phyloP scores from a whole-genome alignment of 1,140 invertebrate genomes.

The Stegodyphus mimosarum region DNA sequence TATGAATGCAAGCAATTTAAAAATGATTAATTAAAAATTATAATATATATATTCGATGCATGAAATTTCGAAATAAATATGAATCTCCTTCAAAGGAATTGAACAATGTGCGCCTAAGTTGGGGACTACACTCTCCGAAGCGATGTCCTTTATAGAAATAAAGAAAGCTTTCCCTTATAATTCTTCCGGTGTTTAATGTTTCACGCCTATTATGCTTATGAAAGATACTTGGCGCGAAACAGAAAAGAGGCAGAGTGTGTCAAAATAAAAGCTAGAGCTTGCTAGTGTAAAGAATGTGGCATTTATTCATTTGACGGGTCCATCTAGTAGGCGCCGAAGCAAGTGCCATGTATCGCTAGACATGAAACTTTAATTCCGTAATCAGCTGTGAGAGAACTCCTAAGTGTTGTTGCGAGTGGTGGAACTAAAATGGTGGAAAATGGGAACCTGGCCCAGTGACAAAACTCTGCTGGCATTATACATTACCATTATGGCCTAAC shows the following conservation, averaged over 20 bases:
- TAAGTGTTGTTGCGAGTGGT: constrained; percentile 22
- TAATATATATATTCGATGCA: no score
- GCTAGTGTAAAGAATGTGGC: constrained; percentile 8
- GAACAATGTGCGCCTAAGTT: no score
- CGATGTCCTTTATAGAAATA: no score
- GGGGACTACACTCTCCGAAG: no score
- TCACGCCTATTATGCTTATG: constrained; percentile 45
- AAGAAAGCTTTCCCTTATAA: no score
- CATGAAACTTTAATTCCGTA: constrained; percentile 52
- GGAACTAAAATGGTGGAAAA: not conserved
- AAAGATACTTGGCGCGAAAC: constrained; percentile 1
- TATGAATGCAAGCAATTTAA: no score
- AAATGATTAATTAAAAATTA: no score
- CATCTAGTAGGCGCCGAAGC: constrained; percentile 7
- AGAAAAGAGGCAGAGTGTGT: not conserved
- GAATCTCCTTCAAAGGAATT: no score
- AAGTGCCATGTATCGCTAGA: constrained; percentile 15
- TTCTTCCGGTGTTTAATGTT: not conserved
- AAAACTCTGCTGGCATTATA: constrained; percentile 43
- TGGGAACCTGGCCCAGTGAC: constrained; percentile 4
- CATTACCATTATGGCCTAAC: constrained; percentile 37
- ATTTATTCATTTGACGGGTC: constrained; percentile 12
- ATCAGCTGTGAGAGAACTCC: constrained; percentile 26
- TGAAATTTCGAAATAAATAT: no score
- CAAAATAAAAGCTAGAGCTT: constrained; percentile 37